Evolutionary conservation across 2,113 vertebrate species (phyloP), one percentile per base, ranked within the genome.

Genomic region (Ancistrus triradiatus): DNA sequence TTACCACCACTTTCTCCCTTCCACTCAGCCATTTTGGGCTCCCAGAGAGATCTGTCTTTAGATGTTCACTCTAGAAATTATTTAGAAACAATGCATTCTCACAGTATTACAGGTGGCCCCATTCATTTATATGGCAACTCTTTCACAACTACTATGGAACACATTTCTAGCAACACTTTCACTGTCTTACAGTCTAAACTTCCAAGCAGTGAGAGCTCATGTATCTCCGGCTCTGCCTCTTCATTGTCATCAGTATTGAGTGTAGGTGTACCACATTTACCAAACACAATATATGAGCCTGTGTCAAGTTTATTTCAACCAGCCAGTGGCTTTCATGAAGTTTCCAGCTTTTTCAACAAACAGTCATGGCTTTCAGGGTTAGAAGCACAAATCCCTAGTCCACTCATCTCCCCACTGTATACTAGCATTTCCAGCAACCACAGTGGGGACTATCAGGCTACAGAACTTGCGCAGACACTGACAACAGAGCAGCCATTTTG

Each of bases 401-500:
- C 57, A 50, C 21, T 42, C 55, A 33, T 49, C 35, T 33, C 60
- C 15, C 53, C 59, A 49, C 22, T 71, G 33, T 37, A 53, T 28
- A 18, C 50, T 44, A 46, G 40, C 24, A 21, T 51, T 51, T 48
- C 21, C 25, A 55, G 4, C 24, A 49, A 47, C 19, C 47, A 17
- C 38, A 59, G 38, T 50, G 37, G 50, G 33, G 31, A 66, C 22
- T 19, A 64, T 60, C 60, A 57, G 69, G 65, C 68, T 52, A 47
- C 33, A 52, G 51, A 72, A 72, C 40, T 72, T 69, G 37, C 42
- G 28, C 61, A 68, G 37, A 64, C 52, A 37, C 47, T 44, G 19
- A 65, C 55, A 68, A 63, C 64, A 64, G 62, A 61, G 57, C 22
- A 44, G 43, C 49, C 66, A 69, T 68, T 75, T 65, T 57, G 56